Conservation (phyloP, 2,888 invertebrate genomes). For the Terebella lapidaria region DNA sequence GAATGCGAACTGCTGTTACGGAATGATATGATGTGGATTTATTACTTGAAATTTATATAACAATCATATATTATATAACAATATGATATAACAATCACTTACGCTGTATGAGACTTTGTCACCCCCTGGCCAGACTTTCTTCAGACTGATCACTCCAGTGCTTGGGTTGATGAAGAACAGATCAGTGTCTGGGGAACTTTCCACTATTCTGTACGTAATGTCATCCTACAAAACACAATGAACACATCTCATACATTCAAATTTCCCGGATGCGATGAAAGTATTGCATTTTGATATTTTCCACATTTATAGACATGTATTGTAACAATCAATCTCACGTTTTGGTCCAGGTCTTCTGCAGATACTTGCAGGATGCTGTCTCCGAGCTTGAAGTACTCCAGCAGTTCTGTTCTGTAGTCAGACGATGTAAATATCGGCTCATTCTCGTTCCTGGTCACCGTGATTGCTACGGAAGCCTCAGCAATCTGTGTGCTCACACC, state of each 20-base stretch:
- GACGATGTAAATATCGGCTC: constrained; percentile 44
- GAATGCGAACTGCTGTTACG: too few species aligned
- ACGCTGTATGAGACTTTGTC: constrained; percentile 33
- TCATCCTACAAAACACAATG: constrained; percentile 20
- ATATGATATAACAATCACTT: constrained; percentile 9
- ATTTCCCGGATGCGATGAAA: constrained; percentile 9
- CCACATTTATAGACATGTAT: too few species aligned
- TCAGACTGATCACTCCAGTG: constrained; percentile 30
- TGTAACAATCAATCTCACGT: constrained; percentile 65
- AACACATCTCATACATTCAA: neutral
- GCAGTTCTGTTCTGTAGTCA: constrained; percentile 24
- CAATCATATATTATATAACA: neutral
- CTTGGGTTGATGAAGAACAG: constrained; percentile 29
- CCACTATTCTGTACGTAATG: constrained; percentile 26
- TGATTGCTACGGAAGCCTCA: constrained; percentile 15
- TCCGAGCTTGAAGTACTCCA: constrained; percentile 32
- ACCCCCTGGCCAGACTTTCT: constrained; percentile 20
- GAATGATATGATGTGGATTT: too few species aligned
- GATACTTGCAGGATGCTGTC: constrained; percentile 68
- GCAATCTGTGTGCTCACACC: constrained; percentile 21
- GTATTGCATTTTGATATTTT: too few species aligned
- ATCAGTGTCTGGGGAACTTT: constrained; percentile 23
- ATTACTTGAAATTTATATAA: too few species aligned
- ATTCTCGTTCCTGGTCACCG: constrained; percentile 31
- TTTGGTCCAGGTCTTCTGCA: constrained; percentile 74